These are phyloP conservation scores for Microcebus murinus DNA, from an alignment of 2,113 vertebrate genomes.

Conservation along the genomic window DNA sequence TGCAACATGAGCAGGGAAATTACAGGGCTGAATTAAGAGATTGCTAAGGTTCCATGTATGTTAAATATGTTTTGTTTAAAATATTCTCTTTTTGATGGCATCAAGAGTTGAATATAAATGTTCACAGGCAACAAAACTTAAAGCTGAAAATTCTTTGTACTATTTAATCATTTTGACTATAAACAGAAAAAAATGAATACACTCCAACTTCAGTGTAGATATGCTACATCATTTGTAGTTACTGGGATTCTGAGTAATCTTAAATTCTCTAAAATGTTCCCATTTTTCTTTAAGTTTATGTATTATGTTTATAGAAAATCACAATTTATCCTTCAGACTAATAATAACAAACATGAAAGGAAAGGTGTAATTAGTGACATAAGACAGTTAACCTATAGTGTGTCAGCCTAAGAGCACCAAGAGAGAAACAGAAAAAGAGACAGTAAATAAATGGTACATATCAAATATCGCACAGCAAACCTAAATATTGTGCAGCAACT, in stretches of 20 bases:
- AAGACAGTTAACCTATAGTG: not conserved
- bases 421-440: not conserved
- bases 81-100: constrained; percentile 25
- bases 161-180: constrained; percentile 7
- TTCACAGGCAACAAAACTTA: constrained; percentile 2
- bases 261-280: constrained; percentile 31
- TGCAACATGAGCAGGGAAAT: not conserved
- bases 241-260: constrained; percentile 48
- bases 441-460: not conserved
- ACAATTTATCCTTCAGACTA: constrained; percentile 54
- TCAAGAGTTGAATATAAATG: not conserved
- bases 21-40: not conserved
- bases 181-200: constrained; percentile 10
- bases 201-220: constrained; percentile 19
- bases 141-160: constrained; percentile 1
- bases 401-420: not conserved
- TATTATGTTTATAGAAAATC: constrained; percentile 44
- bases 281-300: constrained; percentile 18
- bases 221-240: not conserved
- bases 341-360: constrained; percentile 55
- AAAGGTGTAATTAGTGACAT: constrained; percentile 40
- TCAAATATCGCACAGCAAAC: not conserved
- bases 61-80: not conserved
- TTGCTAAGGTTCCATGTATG: not conserved
- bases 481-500: not conserved